Conservation (phyloP, 1,140 invertebrate species). For the Pseudachorutes palmiensis region DNA sequence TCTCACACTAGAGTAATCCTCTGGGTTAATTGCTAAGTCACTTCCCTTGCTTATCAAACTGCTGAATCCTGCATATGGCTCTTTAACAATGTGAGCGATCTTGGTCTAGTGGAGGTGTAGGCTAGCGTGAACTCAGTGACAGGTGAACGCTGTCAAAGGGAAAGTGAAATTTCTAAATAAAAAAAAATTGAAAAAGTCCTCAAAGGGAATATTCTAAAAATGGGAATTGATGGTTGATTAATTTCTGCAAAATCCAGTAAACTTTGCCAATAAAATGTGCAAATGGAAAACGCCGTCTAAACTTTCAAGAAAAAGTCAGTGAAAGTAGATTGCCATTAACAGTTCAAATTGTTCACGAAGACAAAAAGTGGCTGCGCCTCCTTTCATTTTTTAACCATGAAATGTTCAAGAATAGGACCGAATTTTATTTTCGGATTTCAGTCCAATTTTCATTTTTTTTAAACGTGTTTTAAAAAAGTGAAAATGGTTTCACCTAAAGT, state of each 20-base stretch:
- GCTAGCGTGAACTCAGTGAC: background rate
- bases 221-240: background rate
- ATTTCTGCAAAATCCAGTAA: background rate
- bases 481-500: conserved; percentile 36
- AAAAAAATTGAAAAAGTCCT: background rate
- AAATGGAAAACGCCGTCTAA: background rate
- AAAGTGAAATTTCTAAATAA: background rate
- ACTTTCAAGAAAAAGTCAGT: background rate
- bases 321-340: no score
- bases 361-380: no score
- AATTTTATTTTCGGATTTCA: no score
- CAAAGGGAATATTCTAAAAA: background rate
- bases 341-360: no score
- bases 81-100: background rate
- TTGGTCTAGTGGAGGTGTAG: conserved; percentile 3
- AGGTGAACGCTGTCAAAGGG: background rate
- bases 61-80: no score
- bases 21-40: conserved; percentile 1
- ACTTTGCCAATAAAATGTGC: background rate
- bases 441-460: no score
- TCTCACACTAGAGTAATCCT: background rate
- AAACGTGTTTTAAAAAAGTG: no score
- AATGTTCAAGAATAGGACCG: no score
- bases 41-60: no score
- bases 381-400: no score